Base-by-base conservation (phyloP, 2,888 invertebrate species). In the Pteria penguin region DNA sequence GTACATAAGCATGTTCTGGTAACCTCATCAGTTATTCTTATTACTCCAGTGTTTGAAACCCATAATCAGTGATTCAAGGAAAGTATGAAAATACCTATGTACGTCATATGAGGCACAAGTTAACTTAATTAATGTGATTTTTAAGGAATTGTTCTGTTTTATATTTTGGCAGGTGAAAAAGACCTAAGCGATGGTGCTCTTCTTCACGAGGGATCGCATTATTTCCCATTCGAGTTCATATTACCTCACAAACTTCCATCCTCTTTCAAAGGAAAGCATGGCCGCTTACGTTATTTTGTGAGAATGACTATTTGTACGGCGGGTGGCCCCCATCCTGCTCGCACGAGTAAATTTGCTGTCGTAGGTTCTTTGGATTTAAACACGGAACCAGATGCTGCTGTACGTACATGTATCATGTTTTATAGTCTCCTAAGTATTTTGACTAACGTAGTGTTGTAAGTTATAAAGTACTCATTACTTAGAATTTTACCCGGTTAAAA, bases 201-300 rank as follows among this genome's bases (percentile, higher is more conserved):
- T 11, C 77, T 89, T 18, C 88, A 89, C 65, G 81, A 88, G n/a
- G 89, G 89, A 24, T 88, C 89, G 4, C 88, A 89, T 78, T 89
- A 89, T 76, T 89, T 89, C 78, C 89, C 89, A 69, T 89, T 89
- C 75, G 89, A 89, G 78, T 89, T 89, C 79, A 86, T 83, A 26
- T 81, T 89, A 69, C 88, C 88, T 45, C 75, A 78, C 29, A 84
- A 85, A 78, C 81, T 88, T 60, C 89, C 89, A 52, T 88, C 88
- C 36, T 89, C 89, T 61, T 89, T 89, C 78, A 88, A 88, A 76
- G 88, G 89, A 67, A 88, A 88, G 79, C 88, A 89, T 80, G 89
- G 89, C 52, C 82, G 88, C 36, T 80, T 89, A 71, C 84, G 89
- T 22, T 89, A 89, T 80, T 89, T 82, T 75, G 88, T 86, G 18